Evolutionary conservation across 2,888 invertebrate genomes (phyloP).

Genomic region (Pogonocherus hispidulus): DNA sequence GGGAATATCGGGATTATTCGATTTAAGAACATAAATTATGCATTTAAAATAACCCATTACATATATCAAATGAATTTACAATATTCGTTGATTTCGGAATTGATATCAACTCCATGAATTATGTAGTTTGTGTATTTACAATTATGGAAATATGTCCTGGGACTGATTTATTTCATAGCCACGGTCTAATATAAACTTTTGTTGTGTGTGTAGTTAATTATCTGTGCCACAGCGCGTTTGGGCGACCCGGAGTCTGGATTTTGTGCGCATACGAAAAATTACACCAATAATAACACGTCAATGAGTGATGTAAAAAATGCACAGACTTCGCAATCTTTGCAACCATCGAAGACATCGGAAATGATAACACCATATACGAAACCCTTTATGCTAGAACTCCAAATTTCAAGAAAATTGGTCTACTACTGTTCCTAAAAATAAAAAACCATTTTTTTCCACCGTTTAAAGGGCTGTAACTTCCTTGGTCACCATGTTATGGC

Average conservation of each 20-base stretch:
- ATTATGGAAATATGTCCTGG: constrained; percentile 36
- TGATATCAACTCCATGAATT: constrained; percentile 31
- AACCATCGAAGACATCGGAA: too few species aligned
- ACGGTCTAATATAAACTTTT: constrained; percentile 29
- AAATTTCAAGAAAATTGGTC: too few species aligned
- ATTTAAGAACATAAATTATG: constrained; percentile 44
- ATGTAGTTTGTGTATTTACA: constrained; percentile 37
- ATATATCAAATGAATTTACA: constrained; percentile 34
- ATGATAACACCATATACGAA: too few species aligned
- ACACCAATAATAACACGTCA: too few species aligned
- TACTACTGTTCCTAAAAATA: too few species aligned
- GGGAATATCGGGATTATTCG: constrained; percentile 34
- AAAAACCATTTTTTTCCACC: too few species aligned
- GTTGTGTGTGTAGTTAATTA: constrained; percentile 22
- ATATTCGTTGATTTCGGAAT: constrained; percentile 34
- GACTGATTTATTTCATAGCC: constrained; percentile 24
- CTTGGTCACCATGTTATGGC: too few species aligned
- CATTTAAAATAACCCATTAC: constrained; percentile 42
- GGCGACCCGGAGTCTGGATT: background rate
- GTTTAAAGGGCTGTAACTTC: too few species aligned
- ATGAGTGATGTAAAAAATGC: too few species aligned
- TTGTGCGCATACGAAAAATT: too few species aligned
- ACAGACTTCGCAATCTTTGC: too few species aligned
- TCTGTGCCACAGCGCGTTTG: background rate
- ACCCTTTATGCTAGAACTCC: too few species aligned